Evolutionary conservation across 2,888 invertebrate species (phyloP), one percentile per base, ranked within the genome.

Genomic region (Zelleria hepariella): DNA sequence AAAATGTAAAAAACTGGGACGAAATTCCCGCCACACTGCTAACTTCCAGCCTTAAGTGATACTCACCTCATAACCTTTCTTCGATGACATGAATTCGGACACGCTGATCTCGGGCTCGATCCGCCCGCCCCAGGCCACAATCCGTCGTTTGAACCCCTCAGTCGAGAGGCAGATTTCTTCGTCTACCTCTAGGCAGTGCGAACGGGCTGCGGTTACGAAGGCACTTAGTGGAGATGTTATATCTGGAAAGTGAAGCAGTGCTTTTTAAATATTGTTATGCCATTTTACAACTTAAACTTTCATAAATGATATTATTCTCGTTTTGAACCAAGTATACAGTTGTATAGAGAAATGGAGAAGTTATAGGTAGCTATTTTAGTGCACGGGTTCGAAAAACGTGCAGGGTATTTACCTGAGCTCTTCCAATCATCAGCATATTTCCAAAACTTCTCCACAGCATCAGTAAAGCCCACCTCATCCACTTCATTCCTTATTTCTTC

Each of bases 41-140:
- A n/a, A n/a, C n/a, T n/a, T n/a, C n/a, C n/a, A n/a, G n/a, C n/a
- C n/a, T 23, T 4, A 8, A 15, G 55, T 59, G n/a, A 26, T 54
- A 62, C 62, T 62, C 59, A 93, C 93, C 90, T 96, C 96, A 74
- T 96, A 94, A 52, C 92, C 91, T 71, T 96, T 96, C 77, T 96
- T 96, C 57, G 89, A 86, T 2, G 90, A 93, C 94, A 96, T 95
- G 68, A 95, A 94, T 65, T 92, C 91, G n/a, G 91, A 90, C 7
- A 94, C 81, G 62, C 78, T 75, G 6, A 86, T 77, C 58, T 86
- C 80, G 0, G 80, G 68, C 4, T 69, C 67, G 0, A 82, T 63
- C 0, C 70, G 64, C 0, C 88, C 81, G 0, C 82, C 80, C 74
- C 82, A 78, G 0, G 64, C 57, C 23, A 65, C 65, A 27, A 91